Base-by-base conservation (phyloP, 1,140 invertebrate genomes). In the Himalopsyche phryganea region DNA sequence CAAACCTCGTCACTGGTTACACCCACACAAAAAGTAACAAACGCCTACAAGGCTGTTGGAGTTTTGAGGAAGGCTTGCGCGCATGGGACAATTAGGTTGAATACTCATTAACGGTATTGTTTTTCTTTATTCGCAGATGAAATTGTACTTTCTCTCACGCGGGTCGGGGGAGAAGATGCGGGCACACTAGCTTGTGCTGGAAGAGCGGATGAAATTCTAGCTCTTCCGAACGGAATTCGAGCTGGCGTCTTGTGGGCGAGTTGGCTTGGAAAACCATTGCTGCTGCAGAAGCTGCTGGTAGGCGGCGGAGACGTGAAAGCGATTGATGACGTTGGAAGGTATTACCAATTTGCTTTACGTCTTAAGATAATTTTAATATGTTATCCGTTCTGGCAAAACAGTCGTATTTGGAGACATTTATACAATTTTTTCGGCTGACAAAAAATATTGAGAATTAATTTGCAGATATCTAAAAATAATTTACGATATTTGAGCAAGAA, bases 301-400 rank as follows among this genome's bases (percentile, higher is more conserved):
- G 51, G 68, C 9, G 76, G 74, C 15, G 68, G 73, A 3, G 67
- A 75, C 60, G 67, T 76, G 28, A 70, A 78, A 42, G 67, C 66
- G 14, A 63, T 62, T 38, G 81, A 83, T 63, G 67, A 69, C 28
- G 62, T 66, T 53, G 81, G 80, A 60, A 78, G 81, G 81, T 83
- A 71, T 4, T 15, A 11, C 4, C n/a, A 40, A 13, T 6, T 28
- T 28, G 23, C 3, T 5, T 3, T 3, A 9, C 23, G 23, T 28
- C 3, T 3, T 9, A 28, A 28, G 9, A 5, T 28, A 28, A 28
- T 3, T 28, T n/a, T n/a, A n/a, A n/a, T n/a, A n/a, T n/a, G n/a
- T n/a, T n/a, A n/a, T n/a, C n/a, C n/a, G n/a, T 9, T 28, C 9
- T 28, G 4, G 9, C 23, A 28, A 28, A 28, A 28, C 23, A 5